These are phyloP conservation scores for Notarius quadriscutis DNA, from an alignment of 2,113 vertebrate species.

Conservation along the genomic window DNA sequence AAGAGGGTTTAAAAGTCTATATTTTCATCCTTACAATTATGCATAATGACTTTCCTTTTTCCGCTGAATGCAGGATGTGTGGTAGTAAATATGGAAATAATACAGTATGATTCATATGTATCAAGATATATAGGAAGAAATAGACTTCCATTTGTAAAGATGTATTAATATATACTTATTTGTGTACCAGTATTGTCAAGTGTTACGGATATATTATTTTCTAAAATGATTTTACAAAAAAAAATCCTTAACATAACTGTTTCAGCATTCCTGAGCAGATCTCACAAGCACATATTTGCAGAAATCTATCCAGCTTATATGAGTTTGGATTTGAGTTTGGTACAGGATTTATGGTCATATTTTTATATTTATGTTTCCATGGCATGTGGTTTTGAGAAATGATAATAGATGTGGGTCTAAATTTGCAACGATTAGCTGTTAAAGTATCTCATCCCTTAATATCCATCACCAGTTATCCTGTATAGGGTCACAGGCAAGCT, in stretches of 20 bases:
- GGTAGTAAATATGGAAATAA: not conserved
- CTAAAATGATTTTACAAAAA: not conserved
- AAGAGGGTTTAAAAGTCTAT: not conserved
- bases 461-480: too few species aligned
- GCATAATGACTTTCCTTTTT: not conserved
- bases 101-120: not conserved
- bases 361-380: not conserved
- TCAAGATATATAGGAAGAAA: not conserved
- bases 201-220: not conserved
- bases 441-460: not conserved
- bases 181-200: not conserved
- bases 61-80: not conserved
- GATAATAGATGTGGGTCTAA: not conserved
- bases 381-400: not conserved
- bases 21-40: not conserved
- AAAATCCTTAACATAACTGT: not conserved
- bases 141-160: not conserved
- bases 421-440: not conserved
- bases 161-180: not conserved
- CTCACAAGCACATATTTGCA: not conserved
- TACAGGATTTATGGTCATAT: not conserved
- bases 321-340: not conserved
- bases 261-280: not conserved
- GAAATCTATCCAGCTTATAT: not conserved
- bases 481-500: too few species aligned